Evolutionary conservation across 2,797 vertebrate species (phyloP).

Genomic region (Monodelphis domestica): DNA sequence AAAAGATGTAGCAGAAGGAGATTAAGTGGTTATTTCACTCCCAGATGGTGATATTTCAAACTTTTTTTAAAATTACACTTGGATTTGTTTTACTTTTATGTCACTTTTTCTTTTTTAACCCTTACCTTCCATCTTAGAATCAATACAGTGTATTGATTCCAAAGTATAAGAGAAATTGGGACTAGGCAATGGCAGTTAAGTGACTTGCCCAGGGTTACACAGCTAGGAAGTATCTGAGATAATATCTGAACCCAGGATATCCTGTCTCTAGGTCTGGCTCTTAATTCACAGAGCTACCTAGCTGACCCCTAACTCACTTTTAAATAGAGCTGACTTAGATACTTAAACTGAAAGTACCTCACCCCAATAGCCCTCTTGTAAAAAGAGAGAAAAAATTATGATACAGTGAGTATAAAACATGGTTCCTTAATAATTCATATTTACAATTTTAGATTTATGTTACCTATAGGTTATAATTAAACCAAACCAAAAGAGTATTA

Average conservation of each 20-base stretch:
- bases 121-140: no score
- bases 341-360: conserved; percentile 15
- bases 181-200: no score
- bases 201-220: no score
- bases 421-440: conserved; percentile 17
- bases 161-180: no score
- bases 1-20: neutral
- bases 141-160: no score
- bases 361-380: neutral
- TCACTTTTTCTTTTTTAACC: no score
- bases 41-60: conserved; percentile 12
- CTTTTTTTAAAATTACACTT: conserved; percentile 22
- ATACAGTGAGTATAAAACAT: conserved; percentile 4
- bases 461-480: neutral
- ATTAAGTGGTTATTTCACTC: conserved; percentile 23
- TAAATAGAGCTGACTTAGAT: neutral
- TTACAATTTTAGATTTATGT: neutral
- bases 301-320: conserved; percentile 25
- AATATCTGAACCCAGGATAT: no score
- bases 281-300: neutral
- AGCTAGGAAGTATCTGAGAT: no score
- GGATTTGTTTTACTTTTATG: neutral
- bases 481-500: conserved; percentile 3
- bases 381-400: neutral
- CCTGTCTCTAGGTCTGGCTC: no score